Conservation (phyloP, 2,888 invertebrate species). For the Temnothorax unifasciatus region DNA sequence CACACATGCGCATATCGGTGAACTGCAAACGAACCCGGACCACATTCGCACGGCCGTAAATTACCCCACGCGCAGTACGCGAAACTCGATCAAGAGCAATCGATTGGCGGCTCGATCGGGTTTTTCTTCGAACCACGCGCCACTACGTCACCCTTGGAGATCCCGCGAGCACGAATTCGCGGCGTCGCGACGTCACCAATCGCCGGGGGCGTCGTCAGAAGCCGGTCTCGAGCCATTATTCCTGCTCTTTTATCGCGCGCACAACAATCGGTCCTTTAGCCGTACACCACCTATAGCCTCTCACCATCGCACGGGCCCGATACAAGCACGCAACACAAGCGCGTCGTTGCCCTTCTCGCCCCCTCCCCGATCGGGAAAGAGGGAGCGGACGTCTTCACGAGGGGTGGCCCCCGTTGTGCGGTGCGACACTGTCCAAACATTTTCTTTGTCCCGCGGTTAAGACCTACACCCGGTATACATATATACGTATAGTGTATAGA, state of each 20-base stretch:
- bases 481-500: constrained; percentile 75
- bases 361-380: background rate
- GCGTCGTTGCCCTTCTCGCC: constrained; percentile 12
- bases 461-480: constrained; percentile 80
- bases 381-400: constrained; percentile 76
- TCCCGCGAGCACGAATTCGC: constrained; percentile 61
- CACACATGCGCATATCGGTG: background rate
- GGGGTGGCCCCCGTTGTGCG: constrained; percentile 79
- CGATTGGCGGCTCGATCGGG: constrained; percentile 67
- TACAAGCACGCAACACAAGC: constrained; percentile 35
- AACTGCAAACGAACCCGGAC: constrained; percentile 2
- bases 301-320: constrained; percentile 40
- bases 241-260: constrained; percentile 77
- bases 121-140: constrained; percentile 40
- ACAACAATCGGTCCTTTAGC: constrained; percentile 71
- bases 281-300: constrained; percentile 1
- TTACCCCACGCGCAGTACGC: constrained; percentile 3
- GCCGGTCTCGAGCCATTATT: constrained; percentile 67
- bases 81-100: constrained; percentile 54
- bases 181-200: constrained; percentile 50
- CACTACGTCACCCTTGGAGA: constrained; percentile 25
- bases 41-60: background rate
- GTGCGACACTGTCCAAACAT: constrained; percentile 86
- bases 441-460: constrained; percentile 86
- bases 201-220: constrained; percentile 44